These are phyloP conservation scores for Mobula hypostoma DNA, from an alignment of 2,113 vertebrate genomes.

Conservation along the genomic window DNA sequence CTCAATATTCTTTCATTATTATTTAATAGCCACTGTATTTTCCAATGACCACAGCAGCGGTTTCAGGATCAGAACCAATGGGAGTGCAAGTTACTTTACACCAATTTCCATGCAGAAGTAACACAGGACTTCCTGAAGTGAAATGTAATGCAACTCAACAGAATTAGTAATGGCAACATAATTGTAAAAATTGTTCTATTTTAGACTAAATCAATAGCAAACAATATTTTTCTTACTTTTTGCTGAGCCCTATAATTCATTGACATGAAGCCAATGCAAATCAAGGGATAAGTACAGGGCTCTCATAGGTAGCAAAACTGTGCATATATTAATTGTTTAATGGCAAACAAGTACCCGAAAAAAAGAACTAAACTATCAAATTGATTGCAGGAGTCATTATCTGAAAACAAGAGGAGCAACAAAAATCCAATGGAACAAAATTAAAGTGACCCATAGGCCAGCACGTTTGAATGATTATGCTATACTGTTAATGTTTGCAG, in stretches of 20 bases:
- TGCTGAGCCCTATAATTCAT: not conserved
- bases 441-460: too few species aligned
- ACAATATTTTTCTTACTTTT: not conserved
- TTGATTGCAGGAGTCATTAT: too few species aligned
- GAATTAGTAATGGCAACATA: not conserved
- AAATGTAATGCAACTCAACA: not conserved
- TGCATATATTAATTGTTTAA: too few species aligned
- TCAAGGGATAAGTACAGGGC: too few species aligned
- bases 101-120: not conserved
- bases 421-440: too few species aligned
- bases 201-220: not conserved
- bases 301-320: too few species aligned
- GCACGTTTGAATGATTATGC: too few species aligned
- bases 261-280: too few species aligned
- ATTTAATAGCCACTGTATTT: not conserved
- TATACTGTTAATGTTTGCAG: too few species aligned
- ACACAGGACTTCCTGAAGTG: not conserved
- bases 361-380: too few species aligned
- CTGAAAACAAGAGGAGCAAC: too few species aligned
- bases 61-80: not conserved
- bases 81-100: not conserved
- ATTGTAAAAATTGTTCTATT: not conserved
- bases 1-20: not conserved
- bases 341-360: too few species aligned
- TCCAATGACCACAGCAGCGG: not conserved